These are phyloP conservation scores for Abramis brama DNA, from an alignment of 2,113 vertebrate species.

Conservation along the genomic window DNA sequence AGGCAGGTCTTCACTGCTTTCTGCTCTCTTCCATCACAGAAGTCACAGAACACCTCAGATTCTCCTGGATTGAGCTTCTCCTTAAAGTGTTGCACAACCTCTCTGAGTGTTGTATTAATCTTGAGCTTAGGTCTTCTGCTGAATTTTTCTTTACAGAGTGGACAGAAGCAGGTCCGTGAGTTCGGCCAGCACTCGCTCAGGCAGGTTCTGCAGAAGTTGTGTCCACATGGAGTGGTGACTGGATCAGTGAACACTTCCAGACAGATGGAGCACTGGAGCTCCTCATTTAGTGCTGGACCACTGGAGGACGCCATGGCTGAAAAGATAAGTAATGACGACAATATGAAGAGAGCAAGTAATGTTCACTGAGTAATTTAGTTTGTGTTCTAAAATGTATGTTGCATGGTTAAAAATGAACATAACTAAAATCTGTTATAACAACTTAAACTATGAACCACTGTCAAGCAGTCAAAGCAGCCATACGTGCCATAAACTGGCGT, in stretches of 20 bases:
- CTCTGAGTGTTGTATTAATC: slow-evolving; percentile 20
- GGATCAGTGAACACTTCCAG: slow-evolving; percentile 22
- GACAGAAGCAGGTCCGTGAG: not conserved
- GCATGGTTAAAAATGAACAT: no score
- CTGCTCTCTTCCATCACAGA: no score
- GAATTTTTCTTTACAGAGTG: not conserved
- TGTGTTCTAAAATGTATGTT: no score
- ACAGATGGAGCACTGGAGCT: slow-evolving; percentile 6
- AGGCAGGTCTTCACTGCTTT: not conserved
- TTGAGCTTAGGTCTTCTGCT: not conserved
- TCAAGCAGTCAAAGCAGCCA: not conserved
- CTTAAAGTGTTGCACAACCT: not conserved
- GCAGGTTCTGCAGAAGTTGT: slow-evolving; percentile 25
- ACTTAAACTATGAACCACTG: not conserved
- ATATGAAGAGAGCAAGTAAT: not conserved
- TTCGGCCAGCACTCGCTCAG: not conserved
- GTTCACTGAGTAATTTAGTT: no score
- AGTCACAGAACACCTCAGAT: not conserved
- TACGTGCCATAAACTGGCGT: not conserved
- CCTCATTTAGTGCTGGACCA: not conserved
- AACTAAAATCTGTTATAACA: no score
- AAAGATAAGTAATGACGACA: not conserved
- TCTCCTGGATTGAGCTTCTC: not conserved
- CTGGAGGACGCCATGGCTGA: slow-evolving; percentile 8
- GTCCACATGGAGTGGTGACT: slow-evolving; percentile 32